phyloP scores from a whole-genome alignment of 1,140 invertebrate species.

The Heliconius hewitsoni region DNA sequence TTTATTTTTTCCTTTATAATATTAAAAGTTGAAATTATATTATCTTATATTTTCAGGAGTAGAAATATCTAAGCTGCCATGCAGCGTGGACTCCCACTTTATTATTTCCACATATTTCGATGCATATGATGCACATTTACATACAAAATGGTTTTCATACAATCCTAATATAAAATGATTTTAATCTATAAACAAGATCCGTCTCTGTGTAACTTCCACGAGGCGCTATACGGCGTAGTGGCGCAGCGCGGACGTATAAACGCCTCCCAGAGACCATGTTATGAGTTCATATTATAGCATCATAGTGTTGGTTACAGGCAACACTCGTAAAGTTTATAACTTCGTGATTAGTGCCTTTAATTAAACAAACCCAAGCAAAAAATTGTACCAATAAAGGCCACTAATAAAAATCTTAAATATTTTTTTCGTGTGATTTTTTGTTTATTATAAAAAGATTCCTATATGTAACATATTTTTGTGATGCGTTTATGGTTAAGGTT shows the following conservation, averaged over 20 bases:
- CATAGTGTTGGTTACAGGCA: background rate
- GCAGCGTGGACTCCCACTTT: background rate
- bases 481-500: background rate
- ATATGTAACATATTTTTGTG: background rate
- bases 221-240: background rate
- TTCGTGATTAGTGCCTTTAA: background rate
- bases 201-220: background rate
- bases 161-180: background rate
- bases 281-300: background rate
- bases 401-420: background rate
- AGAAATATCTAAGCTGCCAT: background rate
- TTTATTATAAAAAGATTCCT: background rate
- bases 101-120: too few relatives aligned
- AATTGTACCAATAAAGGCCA: background rate
- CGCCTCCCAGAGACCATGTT: background rate
- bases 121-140: too few relatives aligned
- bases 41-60: background rate
- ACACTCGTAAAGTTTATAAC: background rate
- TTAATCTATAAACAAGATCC: background rate
- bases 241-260: background rate
- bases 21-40: background rate
- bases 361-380: background rate
- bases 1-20: background rate
- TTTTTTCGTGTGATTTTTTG: background rate
- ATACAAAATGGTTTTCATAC: background rate